Conservation (phyloP, 1,140 invertebrate genomes). For the Neodiprion lecontei region DNA sequence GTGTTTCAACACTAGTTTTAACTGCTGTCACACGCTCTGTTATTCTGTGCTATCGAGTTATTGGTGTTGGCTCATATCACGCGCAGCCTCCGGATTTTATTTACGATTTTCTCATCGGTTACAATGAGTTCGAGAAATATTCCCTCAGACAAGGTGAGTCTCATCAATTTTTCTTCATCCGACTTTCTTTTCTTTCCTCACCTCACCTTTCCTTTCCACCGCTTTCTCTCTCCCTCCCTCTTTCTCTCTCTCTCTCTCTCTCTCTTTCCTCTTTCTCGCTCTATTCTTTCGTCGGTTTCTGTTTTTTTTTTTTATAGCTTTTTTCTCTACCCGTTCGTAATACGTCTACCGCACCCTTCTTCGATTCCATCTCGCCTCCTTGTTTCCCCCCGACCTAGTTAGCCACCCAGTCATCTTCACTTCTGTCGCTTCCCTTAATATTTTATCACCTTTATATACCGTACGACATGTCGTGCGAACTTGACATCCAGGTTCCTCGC, state of each 20-base stretch:
- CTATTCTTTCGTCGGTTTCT: background rate
- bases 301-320: constrained; percentile 2
- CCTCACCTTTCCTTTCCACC: constrained; percentile 7
- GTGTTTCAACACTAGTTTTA: constrained; percentile 28
- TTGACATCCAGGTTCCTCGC: background rate
- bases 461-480: background rate
- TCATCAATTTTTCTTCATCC: constrained; percentile 8
- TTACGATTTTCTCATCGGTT: constrained; percentile 32
- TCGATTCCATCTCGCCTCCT: constrained; percentile 6
- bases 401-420: background rate
- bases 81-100: constrained; percentile 45
- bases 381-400: constrained; percentile 3
- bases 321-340: background rate
- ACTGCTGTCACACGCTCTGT: constrained; percentile 20
- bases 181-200: constrained; percentile 5
- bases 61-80: constrained; percentile 37
- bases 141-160: constrained; percentile 55
- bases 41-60: constrained; percentile 26
- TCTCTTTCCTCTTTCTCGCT: background rate
- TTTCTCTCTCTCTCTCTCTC: background rate
- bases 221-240: background rate
- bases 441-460: background rate
- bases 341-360: background rate
- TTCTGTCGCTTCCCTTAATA: background rate
- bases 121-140: constrained; percentile 57